Base-by-base conservation (phyloP, 2,113 vertebrate species). In the Kryptolebias marmoratus region DNA sequence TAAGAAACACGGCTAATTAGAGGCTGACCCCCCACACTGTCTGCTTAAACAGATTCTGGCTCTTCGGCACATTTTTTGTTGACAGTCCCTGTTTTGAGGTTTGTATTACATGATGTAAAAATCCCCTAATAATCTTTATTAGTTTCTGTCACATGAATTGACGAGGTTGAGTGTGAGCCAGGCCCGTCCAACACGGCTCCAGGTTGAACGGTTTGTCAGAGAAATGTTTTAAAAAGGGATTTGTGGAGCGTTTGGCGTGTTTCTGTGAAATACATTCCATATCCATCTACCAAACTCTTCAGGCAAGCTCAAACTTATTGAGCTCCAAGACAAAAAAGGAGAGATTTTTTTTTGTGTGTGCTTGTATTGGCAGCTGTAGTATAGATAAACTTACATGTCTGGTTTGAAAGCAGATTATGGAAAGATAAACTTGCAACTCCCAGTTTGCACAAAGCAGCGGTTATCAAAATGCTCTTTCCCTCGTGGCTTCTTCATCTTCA, bases 241-340 rank as follows among this genome's bases (percentile, higher is more conserved):
- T 75, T 70, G 13, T 9, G 18, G n/a, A 30, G 56, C 50, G 14
- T 49, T 68, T 0, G 59, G 49, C 76, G 22, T 59, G 67, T 63
- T 71, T n/a, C 42, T 42, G 4, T 44, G 12, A 79, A 86, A 83
- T 77, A 69, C 73, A 15, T 77, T 52, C 12, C 52, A 39, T 44
- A 1, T 14, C 52, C 28, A 48, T 64, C 18, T 49, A 64, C 55
- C 80, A 71, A 77, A 54, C 73, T 81, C 64, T 74, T 64, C 64
- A 78, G 81, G 62, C 80, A 86, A 77, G 82, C 80, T 82, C 1
- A 28, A 76, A 76, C 72, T 62, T 64, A 77, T 59, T 22, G 68
- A 74, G 68, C 0, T 27, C n/a, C 56, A 53, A 13, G 22, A 18
- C 31, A 53, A 7, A 59, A 59, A 48, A 49, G 28, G 70, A 31